Evolutionary conservation across 2,888 invertebrate genomes (phyloP), one percentile per base, ranked within the genome.

Genomic region (Lissocephala sabroskyi): DNA sequence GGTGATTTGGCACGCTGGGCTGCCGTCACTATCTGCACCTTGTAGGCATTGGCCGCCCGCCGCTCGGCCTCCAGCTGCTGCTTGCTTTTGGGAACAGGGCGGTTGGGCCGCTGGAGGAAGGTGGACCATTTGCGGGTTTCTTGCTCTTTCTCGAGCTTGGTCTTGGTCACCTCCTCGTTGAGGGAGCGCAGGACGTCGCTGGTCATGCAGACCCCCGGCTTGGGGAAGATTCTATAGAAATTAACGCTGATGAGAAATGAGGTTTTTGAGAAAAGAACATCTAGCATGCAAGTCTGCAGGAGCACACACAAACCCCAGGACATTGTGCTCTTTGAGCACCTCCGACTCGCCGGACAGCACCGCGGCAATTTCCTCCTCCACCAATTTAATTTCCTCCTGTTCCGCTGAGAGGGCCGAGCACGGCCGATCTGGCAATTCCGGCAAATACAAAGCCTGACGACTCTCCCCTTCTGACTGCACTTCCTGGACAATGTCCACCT

Each of bases 81-180:
- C 46, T 78, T 81, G 47, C 79, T 82, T 53, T 82, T 83, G 5
- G 92, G 92, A 57, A 89, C 87, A 0, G 92, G 90, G 14, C 91
- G 85, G 62, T 89, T 87, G 0, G 93, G 93, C 66, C 90, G 91
- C 81, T 91, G 90, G 54, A 94, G 79, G 74, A 93, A 94, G 23
- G 91, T 92, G 2, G 93, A 92, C 86, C 89, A 91, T 62, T 89
- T 88, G 62, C 87, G 88, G 59, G 87, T 87, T 30, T 89, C 87
- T 56, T 86, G 85, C 45, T 86, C 87, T 52, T 86, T 84, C 57
- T 87, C 87, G 13, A 84, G 85, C 59, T 84, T 86, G 2, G 86
- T 83, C 65, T 86, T 86, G 50, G 82, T 62, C 28, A 87, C 79
- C 61, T 89, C 88, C 39, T 88, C 88, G 61, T 89, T 89, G 18